phyloP scores from a whole-genome alignment of 2,888 invertebrate species.

The Aproaerema taeniolella region DNA sequence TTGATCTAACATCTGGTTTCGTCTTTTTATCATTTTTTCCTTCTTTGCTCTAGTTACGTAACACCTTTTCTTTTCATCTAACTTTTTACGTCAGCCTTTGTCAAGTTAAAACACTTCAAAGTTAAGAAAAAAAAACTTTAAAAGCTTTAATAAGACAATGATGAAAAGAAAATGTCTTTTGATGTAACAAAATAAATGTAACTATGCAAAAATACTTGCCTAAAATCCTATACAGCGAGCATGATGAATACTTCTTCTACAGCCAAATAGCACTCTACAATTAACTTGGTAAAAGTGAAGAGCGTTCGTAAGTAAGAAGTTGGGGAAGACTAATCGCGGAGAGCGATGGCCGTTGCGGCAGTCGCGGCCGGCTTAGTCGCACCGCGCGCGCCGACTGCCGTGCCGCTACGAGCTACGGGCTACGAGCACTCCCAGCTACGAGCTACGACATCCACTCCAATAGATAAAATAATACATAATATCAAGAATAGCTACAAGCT shows the following conservation, averaged over 20 bases:
- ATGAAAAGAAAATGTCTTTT: too few relatives aligned
- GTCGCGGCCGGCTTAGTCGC: conserved; percentile 54
- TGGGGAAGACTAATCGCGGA: conserved; percentile 32
- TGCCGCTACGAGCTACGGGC: conserved; percentile 41
- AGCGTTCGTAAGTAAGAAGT: conserved; percentile 26
- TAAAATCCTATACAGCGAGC: too few relatives aligned
- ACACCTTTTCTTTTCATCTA: too few relatives aligned
- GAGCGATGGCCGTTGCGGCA: conserved; percentile 30
- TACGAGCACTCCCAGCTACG: conserved; percentile 5
- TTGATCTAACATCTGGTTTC: conserved; percentile 30
- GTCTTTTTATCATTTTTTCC: conserved; percentile 6
- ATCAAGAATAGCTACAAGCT: background rate
- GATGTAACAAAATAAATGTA: too few relatives aligned
- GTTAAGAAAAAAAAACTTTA: too few relatives aligned
- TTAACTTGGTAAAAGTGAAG: conserved; percentile 9
- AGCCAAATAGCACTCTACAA: conserved; percentile 29
- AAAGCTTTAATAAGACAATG: too few relatives aligned
- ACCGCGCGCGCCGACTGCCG: conserved; percentile 55
- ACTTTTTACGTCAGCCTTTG: too few relatives aligned
- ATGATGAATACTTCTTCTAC: too few relatives aligned
- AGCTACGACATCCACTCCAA: conserved; percentile 3
- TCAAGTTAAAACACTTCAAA: too few relatives aligned
- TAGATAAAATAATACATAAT: conserved; percentile 4
- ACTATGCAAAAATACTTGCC: conserved; percentile 27
- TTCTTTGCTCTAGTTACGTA: too few relatives aligned